Evolutionary conservation across 2,797 vertebrate species (phyloP).

Genomic region (Micromesistius poutassou): DNA sequence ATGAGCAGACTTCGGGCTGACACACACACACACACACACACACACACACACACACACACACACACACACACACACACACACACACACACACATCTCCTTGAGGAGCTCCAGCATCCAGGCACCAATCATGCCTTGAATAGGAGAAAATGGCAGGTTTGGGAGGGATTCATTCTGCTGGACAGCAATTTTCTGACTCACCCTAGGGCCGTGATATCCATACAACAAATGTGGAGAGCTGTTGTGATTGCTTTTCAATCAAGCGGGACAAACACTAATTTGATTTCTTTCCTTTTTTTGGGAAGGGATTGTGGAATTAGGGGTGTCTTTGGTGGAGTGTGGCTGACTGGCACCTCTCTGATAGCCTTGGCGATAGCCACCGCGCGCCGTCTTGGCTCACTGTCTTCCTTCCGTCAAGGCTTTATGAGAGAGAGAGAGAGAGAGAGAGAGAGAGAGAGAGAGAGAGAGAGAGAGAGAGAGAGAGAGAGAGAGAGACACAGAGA

Average conservation of each 20-base stretch:
- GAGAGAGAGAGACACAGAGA: not conserved
- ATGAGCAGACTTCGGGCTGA: constrained; percentile 5
- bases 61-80: not conserved
- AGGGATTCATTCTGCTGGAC: constrained; percentile 60
- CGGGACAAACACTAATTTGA: constrained; percentile 76
- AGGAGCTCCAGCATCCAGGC: constrained; percentile 32
- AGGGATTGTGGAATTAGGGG: constrained; percentile 60
- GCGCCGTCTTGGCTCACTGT: constrained; percentile 24
- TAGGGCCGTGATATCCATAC: constrained; percentile 61
- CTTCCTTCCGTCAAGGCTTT: constrained; percentile 29
- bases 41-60: constrained; percentile 23
- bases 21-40: not conserved
- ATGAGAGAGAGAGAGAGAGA: constrained; percentile 10
- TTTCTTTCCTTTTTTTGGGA: constrained; percentile 52
- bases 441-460: constrained; percentile 6
- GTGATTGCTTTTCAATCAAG: constrained; percentile 80
- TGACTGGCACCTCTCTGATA: constrained; percentile 60
- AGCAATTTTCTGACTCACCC: constrained; percentile 48
- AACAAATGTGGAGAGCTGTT: constrained; percentile 62
- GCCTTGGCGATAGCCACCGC: constrained; percentile 16
- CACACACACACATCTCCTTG: constrained; percentile 22
- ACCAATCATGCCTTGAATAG: constrained; percentile 52
- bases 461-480: not conserved
- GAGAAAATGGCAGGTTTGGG: constrained; percentile 52
- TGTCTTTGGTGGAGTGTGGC: constrained; percentile 52